Evolutionary conservation across 2,888 invertebrate species (phyloP).

Genomic region (Papilio protenor): DNA sequence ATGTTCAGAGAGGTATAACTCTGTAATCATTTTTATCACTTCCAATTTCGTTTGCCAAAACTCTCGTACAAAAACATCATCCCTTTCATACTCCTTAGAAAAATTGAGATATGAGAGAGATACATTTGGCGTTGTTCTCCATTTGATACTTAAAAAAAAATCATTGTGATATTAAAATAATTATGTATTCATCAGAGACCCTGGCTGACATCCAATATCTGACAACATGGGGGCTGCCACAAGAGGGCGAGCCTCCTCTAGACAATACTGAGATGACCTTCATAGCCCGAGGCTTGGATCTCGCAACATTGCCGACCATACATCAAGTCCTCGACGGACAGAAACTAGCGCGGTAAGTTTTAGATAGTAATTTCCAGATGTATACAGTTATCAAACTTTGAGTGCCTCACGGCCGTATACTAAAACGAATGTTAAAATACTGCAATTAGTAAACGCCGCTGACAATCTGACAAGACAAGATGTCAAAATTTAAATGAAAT

Average conservation of each 20-base stretch:
- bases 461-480: too few species aligned
- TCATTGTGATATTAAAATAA: constrained; percentile 34
- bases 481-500: too few species aligned
- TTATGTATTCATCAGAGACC: constrained; percentile 13
- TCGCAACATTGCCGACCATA: constrained; percentile 93
- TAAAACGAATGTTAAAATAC: too few species aligned
- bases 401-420: too few species aligned
- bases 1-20: too few species aligned
- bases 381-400: background rate
- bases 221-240: constrained; percentile 48
- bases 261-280: constrained; percentile 87
- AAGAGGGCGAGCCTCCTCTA: constrained; percentile 55
- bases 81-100: too few species aligned
- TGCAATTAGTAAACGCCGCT: too few species aligned
- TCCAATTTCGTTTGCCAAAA: too few species aligned
- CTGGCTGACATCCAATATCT: constrained; percentile 33
- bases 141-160: background rate
- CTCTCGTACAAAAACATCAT: too few species aligned
- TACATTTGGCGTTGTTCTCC: too few species aligned
- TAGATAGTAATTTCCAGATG: background rate
- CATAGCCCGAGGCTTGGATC: constrained; percentile 94
- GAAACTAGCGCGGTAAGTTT: constrained; percentile 70
- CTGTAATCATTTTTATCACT: too few species aligned
- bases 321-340: constrained; percentile 96
- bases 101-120: too few species aligned